A percentile compares a stretch with the other conserved stretches of the same genome.
These are phyloP conservation scores for Epizoanthus fatuus DNA, from an alignment of 92 coral and sea anemone species.

Conservation along the genomic window DNA sequence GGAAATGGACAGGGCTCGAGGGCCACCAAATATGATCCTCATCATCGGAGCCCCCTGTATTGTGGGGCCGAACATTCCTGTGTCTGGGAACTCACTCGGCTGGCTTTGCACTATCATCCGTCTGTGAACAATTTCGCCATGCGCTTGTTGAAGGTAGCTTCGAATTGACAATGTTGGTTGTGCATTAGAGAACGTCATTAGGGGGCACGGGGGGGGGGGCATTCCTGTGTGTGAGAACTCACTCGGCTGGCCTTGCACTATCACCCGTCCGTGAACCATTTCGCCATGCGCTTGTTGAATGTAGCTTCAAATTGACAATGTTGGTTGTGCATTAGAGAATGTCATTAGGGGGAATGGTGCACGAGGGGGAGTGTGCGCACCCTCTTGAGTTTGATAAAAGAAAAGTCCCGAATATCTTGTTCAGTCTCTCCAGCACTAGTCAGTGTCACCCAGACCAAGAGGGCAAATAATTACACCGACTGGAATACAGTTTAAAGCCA, in stretches of 20 bases:
- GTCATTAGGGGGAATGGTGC: too few species aligned
- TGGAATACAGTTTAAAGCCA: too few species aligned
- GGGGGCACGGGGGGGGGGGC: conserved; percentile 75
- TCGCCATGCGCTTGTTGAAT: conserved; percentile 79
- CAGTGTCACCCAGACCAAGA: too few species aligned
- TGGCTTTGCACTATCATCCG: conserved; percentile 93
- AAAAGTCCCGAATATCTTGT: too few species aligned
- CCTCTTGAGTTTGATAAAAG: too few species aligned
- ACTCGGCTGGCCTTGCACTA: conserved; percentile 84
- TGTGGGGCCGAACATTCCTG: conserved; percentile 93
- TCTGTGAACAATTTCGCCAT: conserved; percentile 90
- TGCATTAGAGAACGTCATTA: too few species aligned
- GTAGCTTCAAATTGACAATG: conserved; percentile 32
- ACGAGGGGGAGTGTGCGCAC: too few species aligned
- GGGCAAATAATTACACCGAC: too few species aligned
- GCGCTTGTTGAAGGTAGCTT: conserved; percentile 74
- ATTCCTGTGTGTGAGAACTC: conserved; percentile 92
- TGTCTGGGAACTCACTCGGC: conserved; percentile 87
- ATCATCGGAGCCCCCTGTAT: conserved; percentile 86
- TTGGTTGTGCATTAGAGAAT: too few species aligned
- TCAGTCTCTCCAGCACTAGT: too few species aligned
- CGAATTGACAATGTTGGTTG: too few species aligned
- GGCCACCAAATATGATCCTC: conserved; percentile 67
- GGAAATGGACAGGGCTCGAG: neutral
- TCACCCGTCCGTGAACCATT: conserved; percentile 92